Percentiles rank a stretch among this genome's conserved stretches.
Evolutionary conservation across 2,797 vertebrate genomes (phyloP).

Genomic region (Sarcophilus harrisii): DNA sequence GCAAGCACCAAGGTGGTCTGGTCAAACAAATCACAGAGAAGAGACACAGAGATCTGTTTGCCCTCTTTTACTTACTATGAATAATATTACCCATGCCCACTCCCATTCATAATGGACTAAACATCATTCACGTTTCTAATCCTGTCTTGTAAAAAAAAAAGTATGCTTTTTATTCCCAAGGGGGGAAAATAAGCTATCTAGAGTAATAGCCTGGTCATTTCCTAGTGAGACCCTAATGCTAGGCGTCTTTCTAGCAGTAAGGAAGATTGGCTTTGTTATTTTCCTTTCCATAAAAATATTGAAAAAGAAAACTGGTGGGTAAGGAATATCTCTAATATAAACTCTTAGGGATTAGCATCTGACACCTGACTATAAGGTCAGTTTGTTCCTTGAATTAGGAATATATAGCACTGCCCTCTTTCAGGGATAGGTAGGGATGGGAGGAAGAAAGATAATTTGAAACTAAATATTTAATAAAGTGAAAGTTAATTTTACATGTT

Average conservation of each 20-base stretch:
- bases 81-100: not conserved
- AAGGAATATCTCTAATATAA: not conserved
- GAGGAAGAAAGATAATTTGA: too few species aligned
- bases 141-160: constrained; percentile 19
- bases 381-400: not conserved
- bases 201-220: too few species aligned
- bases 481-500: too few species aligned
- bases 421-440: too few species aligned
- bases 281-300: constrained; percentile 2
- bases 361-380: not conserved
- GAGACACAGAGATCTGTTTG: not conserved
- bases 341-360: not conserved
- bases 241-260: not conserved
- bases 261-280: constrained; percentile 9
- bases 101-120: not conserved
- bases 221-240: not conserved
- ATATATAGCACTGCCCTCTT: not conserved
- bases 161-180: too few species aligned
- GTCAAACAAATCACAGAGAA: accelerated
- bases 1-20: accelerated
- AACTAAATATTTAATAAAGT: too few species aligned
- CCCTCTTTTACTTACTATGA: not conserved
- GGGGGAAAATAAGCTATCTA: too few species aligned
- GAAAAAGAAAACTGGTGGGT: not conserved
- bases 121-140: constrained; percentile 1